A percentile compares a stretch with the other conserved stretches of the same genome.
Evolutionary conservation across 2,113 vertebrate genomes (phyloP).

Genomic region (Lophotis ruficrista): DNA sequence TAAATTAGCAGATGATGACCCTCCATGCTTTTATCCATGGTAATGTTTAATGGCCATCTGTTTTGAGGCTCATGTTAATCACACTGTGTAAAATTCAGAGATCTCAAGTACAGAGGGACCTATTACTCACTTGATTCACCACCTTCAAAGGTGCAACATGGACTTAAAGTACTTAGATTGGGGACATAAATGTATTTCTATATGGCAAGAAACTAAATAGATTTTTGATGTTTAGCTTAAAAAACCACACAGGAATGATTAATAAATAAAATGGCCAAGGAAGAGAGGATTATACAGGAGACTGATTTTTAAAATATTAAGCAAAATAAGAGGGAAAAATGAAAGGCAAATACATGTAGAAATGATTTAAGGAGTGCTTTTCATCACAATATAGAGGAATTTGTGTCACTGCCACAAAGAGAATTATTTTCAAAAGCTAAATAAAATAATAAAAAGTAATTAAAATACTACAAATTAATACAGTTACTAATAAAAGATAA

Average conservation of each 20-base stretch:
- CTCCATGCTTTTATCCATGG: not conserved
- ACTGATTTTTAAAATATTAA: not conserved
- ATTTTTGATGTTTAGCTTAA: not conserved
- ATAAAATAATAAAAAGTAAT: not conserved
- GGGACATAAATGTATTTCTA: not conserved
- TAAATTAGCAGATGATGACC: not conserved
- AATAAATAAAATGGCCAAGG: not conserved
- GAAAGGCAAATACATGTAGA: not conserved
- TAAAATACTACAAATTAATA: not conserved
- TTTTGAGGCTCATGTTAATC: not conserved
- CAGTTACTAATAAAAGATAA: not conserved
- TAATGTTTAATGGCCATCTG: not conserved
- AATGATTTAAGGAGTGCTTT: not conserved
- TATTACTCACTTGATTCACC: not conserved
- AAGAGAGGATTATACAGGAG: fast-evolving
- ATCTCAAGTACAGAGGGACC: not conserved
- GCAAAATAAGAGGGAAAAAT: not conserved
- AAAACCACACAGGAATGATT: not conserved
- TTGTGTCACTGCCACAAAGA: not conserved
- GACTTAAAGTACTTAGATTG: not conserved
- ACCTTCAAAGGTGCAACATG: not conserved
- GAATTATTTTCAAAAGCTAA: not conserved
- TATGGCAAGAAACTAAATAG: not conserved
- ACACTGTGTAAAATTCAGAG: not conserved
- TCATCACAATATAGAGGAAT: not conserved